phyloP scores from a whole-genome alignment of 2,113 vertebrate genomes.

The Semnornis frantzii region DNA sequence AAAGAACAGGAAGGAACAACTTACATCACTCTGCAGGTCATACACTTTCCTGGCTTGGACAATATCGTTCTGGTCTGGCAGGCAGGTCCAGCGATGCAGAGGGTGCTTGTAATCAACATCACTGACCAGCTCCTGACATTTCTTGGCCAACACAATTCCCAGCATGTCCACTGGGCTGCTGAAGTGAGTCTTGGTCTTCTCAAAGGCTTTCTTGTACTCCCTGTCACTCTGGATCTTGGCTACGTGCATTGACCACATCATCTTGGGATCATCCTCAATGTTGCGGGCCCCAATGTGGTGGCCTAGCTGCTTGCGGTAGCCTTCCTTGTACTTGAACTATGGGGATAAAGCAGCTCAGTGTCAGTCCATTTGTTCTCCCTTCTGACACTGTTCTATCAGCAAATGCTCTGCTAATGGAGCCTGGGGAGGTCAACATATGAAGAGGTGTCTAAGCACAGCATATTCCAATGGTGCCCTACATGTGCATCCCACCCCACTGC shows the following conservation, averaged over 20 bases:
- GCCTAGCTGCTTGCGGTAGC: conserved; percentile 76
- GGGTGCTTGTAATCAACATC: neutral
- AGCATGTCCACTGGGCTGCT: conserved; percentile 83
- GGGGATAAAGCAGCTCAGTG: neutral
- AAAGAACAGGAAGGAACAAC: neutral
- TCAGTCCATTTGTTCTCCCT: neutral
- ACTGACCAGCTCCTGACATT: conserved; percentile 39
- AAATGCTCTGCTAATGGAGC: neutral
- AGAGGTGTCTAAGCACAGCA: neutral
- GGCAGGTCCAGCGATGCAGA: neutral
- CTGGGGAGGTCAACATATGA: neutral
- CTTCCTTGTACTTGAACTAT: conserved; percentile 91
- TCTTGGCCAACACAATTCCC: conserved; percentile 81
- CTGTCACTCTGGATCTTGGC: conserved; percentile 90
- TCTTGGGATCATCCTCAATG: conserved; percentile 86
- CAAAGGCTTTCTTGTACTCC: conserved; percentile 62
- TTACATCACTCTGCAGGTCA: conserved; percentile 84
- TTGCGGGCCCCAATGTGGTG: conserved; percentile 70
- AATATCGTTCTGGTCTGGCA: neutral
- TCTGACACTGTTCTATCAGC: neutral
- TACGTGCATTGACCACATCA: conserved; percentile 87
- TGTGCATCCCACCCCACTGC: too few species aligned
- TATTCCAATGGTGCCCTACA: too few species aligned
- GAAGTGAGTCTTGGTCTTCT: conserved; percentile 80
- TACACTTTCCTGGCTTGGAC: conserved; percentile 76